Evolutionary conservation across 2,797 vertebrate species (phyloP).

Genomic region (Tapirus indicus): DNA sequence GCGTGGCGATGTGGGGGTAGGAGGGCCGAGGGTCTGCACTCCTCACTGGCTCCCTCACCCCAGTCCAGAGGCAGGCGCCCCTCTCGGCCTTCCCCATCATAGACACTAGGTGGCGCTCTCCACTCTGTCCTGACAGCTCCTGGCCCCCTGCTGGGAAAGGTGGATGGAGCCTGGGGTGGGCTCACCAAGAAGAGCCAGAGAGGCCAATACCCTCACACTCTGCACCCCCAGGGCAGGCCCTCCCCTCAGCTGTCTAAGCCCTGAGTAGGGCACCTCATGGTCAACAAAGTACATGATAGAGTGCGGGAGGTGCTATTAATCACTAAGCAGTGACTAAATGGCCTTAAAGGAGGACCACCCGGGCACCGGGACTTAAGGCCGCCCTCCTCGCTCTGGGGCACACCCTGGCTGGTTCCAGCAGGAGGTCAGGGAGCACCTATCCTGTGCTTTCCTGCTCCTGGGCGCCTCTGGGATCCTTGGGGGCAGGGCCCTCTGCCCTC

Average conservation of each 20-base stretch:
- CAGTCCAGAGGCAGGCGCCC: accelerated
- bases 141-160: not conserved
- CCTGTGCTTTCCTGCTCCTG: too few relatives aligned
- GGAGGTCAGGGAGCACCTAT: not conserved
- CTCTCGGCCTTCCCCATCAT: not conserved
- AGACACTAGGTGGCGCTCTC: conserved; percentile 64
- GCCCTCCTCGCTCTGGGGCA: too few relatives aligned
- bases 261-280: not conserved
- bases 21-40: not conserved
- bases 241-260: not conserved
- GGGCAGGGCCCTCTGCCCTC: not conserved
- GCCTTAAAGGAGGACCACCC: not conserved
- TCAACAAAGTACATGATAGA: not conserved
- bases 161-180: not conserved
- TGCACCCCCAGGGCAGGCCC: not conserved
- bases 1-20: not conserved
- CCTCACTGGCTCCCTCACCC: not conserved
- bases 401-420: not conserved
- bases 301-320: not conserved
- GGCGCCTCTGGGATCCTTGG: not conserved
- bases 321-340: not conserved
- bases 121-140: not conserved
- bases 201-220: conserved; percentile 28
- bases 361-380: not conserved
- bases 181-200: not conserved